phyloP scores from a whole-genome alignment of 2,888 invertebrate species.

The Harpalus rufipes region DNA sequence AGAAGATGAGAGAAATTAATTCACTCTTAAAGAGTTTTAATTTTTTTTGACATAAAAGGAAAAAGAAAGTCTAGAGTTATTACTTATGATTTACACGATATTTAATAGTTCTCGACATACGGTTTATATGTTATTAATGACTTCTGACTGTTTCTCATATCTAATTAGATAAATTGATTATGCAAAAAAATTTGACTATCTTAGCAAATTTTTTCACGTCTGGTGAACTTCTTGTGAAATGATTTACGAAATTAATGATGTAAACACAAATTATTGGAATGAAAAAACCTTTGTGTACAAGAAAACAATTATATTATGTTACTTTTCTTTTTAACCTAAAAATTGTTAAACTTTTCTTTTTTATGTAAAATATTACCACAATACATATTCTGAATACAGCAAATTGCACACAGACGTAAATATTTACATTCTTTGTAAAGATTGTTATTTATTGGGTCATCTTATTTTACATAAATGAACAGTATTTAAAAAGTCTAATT shows the following conservation, averaged over 20 bases:
- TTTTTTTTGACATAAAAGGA: constrained; percentile 27
- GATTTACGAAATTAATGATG: constrained; percentile 42
- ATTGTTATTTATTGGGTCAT: no score
- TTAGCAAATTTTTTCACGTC: constrained; percentile 16
- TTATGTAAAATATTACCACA: neutral
- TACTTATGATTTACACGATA: neutral
- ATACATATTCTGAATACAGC: neutral
- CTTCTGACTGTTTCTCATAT: neutral
- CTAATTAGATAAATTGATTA: constrained; percentile 21
- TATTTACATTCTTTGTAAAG: no score
- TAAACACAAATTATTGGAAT: constrained; percentile 25
- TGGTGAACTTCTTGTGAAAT: constrained; percentile 28
- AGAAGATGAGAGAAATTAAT: constrained; percentile 51
- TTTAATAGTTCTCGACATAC: neutral
- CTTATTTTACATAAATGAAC: no score
- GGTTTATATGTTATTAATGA: neutral
- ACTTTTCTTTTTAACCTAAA: constrained; percentile 1
- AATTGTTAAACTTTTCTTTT: neutral
- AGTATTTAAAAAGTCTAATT: no score
- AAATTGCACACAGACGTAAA: no score
- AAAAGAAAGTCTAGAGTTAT: constrained; percentile 33
- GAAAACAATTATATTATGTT: neutral
- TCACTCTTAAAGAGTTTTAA: constrained; percentile 16
- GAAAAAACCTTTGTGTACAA: neutral
- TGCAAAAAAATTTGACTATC: constrained; percentile 19